Percentiles rank a stretch among this genome's conserved stretches.
Conservation (phyloP, 2,888 invertebrate genomes). For the Epinotia demarniana region DNA sequence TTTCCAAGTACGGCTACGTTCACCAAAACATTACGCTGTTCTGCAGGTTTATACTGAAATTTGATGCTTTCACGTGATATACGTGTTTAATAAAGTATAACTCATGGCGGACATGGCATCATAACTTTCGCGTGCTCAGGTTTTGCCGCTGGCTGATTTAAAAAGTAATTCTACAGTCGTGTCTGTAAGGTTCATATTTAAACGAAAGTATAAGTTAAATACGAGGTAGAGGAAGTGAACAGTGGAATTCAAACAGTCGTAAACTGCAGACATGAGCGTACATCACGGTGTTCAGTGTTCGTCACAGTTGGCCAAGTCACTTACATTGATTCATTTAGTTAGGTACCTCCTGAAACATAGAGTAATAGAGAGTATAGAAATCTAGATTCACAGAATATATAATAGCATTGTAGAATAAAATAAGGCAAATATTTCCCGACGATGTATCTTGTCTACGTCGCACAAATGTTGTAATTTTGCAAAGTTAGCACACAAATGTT, state of each 20-base stretch:
- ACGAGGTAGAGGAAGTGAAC: not conserved
- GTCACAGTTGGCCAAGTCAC: conserved; percentile 29
- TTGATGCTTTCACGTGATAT: conserved; percentile 12
- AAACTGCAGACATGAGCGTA: conserved; percentile 31
- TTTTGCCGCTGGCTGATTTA: not conserved
- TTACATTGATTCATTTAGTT: conserved; percentile 23
- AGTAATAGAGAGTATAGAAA: not conserved
- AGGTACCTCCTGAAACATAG: conserved; percentile 12
- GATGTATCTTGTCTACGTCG: no score
- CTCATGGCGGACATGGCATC: not conserved
- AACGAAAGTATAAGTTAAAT: not conserved
- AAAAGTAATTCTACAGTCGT: not conserved
- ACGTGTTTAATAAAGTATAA: conserved; percentile 36
- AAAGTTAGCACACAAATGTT: no score
- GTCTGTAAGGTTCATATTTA: not conserved
- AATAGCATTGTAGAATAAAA: no score
- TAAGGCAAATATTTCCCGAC: no score
- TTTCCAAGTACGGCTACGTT: no score
- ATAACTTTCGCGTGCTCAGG: not conserved
- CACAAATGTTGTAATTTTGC: no score
- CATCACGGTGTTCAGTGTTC: conserved; percentile 23
- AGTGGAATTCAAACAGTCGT: conserved; percentile 18
- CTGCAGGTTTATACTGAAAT: conserved; percentile 3
- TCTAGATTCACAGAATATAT: not conserved
- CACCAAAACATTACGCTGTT: not conserved